Conservation (phyloP, 2,113 vertebrate species). For the Tragelaphus scriptus region DNA sequence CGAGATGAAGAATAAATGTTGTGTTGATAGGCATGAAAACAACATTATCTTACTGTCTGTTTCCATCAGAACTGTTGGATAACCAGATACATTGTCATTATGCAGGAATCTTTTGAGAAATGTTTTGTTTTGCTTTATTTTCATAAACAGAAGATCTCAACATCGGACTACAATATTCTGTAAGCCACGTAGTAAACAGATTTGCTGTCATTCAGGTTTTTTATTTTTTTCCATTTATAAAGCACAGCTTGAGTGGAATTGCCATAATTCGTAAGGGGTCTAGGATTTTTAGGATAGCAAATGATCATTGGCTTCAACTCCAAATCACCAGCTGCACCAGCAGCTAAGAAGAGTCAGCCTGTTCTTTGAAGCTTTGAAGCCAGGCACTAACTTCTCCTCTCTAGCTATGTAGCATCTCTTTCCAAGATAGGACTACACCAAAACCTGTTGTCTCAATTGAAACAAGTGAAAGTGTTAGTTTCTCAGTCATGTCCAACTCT, state of each 20-base stretch:
- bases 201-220: background rate
- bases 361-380: background rate
- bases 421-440: background rate
- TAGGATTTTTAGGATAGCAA: background rate
- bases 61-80: background rate
- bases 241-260: background rate
- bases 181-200: rapidly evolving
- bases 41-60: background rate
- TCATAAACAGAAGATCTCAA: background rate
- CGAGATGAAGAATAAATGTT: background rate
- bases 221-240: background rate
- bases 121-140: background rate
- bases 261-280: background rate
- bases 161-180: background rate
- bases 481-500: background rate
- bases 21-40: background rate
- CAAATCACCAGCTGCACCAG: background rate
- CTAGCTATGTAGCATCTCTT: background rate
- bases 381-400: background rate
- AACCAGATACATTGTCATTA: background rate
- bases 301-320: background rate
- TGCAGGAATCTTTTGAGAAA: background rate
- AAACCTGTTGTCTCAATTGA: background rate
- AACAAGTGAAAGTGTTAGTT: background rate
- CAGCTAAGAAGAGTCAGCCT: background rate